A percentile compares a stretch with the other conserved stretches of the same genome.
Evolutionary conservation across 2,888 invertebrate genomes (phyloP).

Genomic region (Abscondita cerata): DNA sequence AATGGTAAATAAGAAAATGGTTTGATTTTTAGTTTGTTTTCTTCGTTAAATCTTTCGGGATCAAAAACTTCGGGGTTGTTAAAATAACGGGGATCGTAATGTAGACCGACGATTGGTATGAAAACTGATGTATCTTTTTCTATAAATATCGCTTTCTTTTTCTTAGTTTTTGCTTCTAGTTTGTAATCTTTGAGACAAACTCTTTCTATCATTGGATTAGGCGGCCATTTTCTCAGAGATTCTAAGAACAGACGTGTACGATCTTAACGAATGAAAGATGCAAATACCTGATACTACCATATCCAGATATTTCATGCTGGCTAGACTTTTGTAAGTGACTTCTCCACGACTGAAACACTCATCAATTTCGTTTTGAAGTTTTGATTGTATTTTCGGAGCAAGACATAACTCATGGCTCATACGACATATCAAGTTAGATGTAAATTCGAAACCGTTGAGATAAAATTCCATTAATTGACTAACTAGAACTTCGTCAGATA

Average conservation of each 20-base stretch:
- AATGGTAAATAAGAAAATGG: constrained; percentile 63
- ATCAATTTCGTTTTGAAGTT: constrained; percentile 63
- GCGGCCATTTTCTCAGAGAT: not conserved
- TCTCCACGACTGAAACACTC: constrained; percentile 60
- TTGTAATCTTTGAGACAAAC: constrained; percentile 60
- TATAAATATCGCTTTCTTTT: constrained; percentile 46
- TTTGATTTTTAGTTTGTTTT: constrained; percentile 60
- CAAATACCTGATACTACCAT: constrained; percentile 53
- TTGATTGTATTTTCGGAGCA: constrained; percentile 65
- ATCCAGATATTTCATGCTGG: constrained; percentile 63
- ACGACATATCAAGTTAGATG: constrained; percentile 60
- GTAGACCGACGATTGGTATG: constrained; percentile 61
- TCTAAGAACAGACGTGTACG: not conserved
- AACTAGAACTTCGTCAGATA: constrained; percentile 20
- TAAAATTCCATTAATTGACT: constrained; percentile 59
- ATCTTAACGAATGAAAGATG: constrained; percentile 29
- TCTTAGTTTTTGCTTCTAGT: constrained; percentile 52
- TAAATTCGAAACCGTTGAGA: constrained; percentile 62
- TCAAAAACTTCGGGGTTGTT: constrained; percentile 62
- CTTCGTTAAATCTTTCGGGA: constrained; percentile 63
- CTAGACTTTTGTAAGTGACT: constrained; percentile 57
- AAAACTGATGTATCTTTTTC: constrained; percentile 60
- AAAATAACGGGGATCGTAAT: constrained; percentile 64
- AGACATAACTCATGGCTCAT: constrained; percentile 64
- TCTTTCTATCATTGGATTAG: constrained; percentile 53